Evolutionary conservation across 2,888 invertebrate species (phyloP), one percentile per base, ranked within the genome.

Genomic region (Cyclophora albipunctata): DNA sequence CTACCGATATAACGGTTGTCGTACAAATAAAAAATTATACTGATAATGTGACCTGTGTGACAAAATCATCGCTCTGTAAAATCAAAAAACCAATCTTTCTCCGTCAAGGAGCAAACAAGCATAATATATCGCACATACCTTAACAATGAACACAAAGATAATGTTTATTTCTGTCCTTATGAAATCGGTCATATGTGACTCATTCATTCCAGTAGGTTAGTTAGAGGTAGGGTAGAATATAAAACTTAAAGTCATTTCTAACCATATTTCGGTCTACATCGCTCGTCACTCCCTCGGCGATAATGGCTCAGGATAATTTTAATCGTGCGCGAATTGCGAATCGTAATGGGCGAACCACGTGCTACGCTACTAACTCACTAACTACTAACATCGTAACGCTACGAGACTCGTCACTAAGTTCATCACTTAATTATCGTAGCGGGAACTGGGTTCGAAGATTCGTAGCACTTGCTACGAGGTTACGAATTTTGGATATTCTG

Each of bases 261-360:
- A 35, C 37, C 42, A 5, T 52, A 53, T 6, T 0, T 7, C 52
- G 56, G 45, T 67, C 74, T 73, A 55, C 58, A 45, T 48, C 66
- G 55, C 66, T 76, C 81, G 76, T 80, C 80, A 80, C 71, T 81
- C 78, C 78, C 80, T 73, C 67, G 69, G 72, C 82, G 78, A 84
- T 87, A 84, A 85, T 71, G 69, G 78, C 76, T 78, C 73, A 77
- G 86, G 85, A 86, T 86, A 84, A 86, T 87, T 87, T 85, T 83
- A 86, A 86, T 85, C 81, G 84, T 75, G 75, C 84, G 84, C 84
- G 81, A 86, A 85, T 81, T 81, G 80, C 64, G 70, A 66, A 75
- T 47, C 59, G 71, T 84, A 84, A 86, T 84, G 81, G 68, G 67
- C 68, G 58, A 42, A 73, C 69, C 86, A 87, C 81, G 81, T 81